Conservation (phyloP, 2,888 invertebrate genomes). For the Pandemis corylana region DNA sequence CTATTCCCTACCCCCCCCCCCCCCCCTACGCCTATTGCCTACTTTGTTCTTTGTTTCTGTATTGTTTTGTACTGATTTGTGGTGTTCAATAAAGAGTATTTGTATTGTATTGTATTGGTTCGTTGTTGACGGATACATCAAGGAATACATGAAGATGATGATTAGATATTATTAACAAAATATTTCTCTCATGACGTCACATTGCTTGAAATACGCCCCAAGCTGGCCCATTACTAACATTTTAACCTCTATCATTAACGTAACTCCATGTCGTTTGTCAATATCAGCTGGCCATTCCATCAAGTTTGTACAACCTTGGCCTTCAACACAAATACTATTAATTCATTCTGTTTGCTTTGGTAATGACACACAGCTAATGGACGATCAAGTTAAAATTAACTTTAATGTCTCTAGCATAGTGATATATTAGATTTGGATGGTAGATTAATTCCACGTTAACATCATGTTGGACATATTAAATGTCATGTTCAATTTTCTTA, state of each 20-base stretch:
- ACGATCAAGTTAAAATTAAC: background rate
- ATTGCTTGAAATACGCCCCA: background rate
- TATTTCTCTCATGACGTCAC: background rate
- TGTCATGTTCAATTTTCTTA: too few relatives aligned
- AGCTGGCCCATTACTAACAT: background rate
- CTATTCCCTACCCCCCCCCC: too few relatives aligned
- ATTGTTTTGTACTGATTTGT: too few relatives aligned
- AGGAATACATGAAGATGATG: too few relatives aligned
- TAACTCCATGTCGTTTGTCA: constrained; percentile 15
- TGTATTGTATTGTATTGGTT: too few relatives aligned
- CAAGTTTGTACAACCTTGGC: constrained; percentile 17
- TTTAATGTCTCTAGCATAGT: constrained; percentile 2
- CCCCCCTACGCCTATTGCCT: too few relatives aligned
- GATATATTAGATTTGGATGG: background rate
- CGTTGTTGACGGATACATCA: too few relatives aligned
- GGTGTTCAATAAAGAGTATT: too few relatives aligned
- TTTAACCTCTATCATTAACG: constrained; percentile 9
- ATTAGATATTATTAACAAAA: background rate
- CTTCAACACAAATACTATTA: constrained; percentile 13
- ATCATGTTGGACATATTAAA: too few relatives aligned
- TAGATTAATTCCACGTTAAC: too few relatives aligned
- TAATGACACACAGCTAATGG: constrained; percentile 6
- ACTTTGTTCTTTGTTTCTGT: too few relatives aligned
- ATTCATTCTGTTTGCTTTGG: constrained; percentile 1
- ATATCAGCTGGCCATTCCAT: constrained; percentile 3